Evolutionary conservation across 2,113 vertebrate genomes (phyloP), one percentile per base, ranked within the genome.

Genomic region (Cepphus grylle): DNA sequence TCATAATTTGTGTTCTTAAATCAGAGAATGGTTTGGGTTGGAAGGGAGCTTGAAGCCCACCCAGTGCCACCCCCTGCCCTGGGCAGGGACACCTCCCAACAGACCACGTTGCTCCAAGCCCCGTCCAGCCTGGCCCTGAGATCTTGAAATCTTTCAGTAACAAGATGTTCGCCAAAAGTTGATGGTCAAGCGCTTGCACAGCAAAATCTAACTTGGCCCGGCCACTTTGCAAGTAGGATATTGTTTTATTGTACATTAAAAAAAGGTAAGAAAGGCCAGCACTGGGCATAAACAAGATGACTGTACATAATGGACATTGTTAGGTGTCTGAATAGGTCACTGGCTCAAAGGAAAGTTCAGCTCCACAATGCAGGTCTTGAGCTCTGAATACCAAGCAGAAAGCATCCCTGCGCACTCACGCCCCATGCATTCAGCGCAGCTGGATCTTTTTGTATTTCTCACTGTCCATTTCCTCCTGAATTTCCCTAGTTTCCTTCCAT

Each of bases 401-500:
- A 96, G 96, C 83, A 96, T 95, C 89, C 84, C 85, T 15, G 52
- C 26, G 63, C 47, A 45, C 81, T 94, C 6, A 26, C 0, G 6
- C 45, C 83, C 84, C 38, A 6, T 11, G 43, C 72, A 94, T 88
- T 94, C 85, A 65, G 85, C 36, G 1, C 88, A 90, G 94, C 91
- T 93, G 91, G 92, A 94, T 97, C 90, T 92, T 97, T 98, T 82
- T 97, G 95, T 95, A 93, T 97, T 97, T 94, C 91, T 96, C 78
- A 94, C 91, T 95, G 94, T 93, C 95, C 90, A 14, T 92, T 98
- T 98, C 97, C 96, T 97, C 90, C 89, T 69, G 80, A 74, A 90
- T 96, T 97, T 95, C 94, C 90, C 94, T 86, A 38, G 95, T 92
- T 98, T 97, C 97, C 97, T 96, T 95, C 91, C 91, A 96, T 97